Base-by-base conservation (phyloP, 1,140 invertebrate genomes). In the Habropoda laboriosa region DNA sequence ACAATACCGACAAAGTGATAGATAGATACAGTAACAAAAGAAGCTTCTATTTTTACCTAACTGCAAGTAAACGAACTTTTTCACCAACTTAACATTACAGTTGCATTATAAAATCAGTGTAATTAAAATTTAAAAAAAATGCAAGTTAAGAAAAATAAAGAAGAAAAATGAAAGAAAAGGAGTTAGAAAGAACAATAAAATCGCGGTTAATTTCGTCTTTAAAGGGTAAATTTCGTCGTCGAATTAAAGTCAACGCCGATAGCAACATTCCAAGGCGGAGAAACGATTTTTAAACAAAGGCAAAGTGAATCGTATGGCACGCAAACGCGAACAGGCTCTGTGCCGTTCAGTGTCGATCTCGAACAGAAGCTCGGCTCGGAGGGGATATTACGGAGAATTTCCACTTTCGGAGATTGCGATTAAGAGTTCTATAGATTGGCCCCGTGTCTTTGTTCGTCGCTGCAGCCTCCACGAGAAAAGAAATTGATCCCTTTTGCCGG, bases 401-500 rank as follows among this genome's bases (percentile, higher is more conserved):
- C 71, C n/a, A n/a, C n/a, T n/a, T n/a, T n/a, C 53, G 71, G 45
- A 68, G 79, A 68, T 68, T 75, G 79, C 72, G 79, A 80, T 80
- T 76, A 80, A 78, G 67, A 32, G 18, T 38, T 32, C 53, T 60
- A 67, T 66, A 42, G 63, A 38, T 80, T 45, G 55, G 38, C 27
- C n/a, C 53, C 27, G 32, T 53, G 38, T 45, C 61, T 57, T 68
- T 58, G 51, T 60, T 60, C 55, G 67, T 16, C 27, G 18, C 12
- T 53, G 63, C 49, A 42, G 32, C 10, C 60, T 64, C 38, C 58
- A 30, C 32, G 40, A 66, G 24, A 47, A 66, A 80, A 75, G 63
- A 68, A 80, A 60, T 35, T 40, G 47, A 57, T 68, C 53, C 35
- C 70, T 38, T 42, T 53, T n/a, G n/a, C 27, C 18, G 38, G 10